phyloP scores from a whole-genome alignment of 2,113 vertebrate species.

The Vulpes lagopus region DNA sequence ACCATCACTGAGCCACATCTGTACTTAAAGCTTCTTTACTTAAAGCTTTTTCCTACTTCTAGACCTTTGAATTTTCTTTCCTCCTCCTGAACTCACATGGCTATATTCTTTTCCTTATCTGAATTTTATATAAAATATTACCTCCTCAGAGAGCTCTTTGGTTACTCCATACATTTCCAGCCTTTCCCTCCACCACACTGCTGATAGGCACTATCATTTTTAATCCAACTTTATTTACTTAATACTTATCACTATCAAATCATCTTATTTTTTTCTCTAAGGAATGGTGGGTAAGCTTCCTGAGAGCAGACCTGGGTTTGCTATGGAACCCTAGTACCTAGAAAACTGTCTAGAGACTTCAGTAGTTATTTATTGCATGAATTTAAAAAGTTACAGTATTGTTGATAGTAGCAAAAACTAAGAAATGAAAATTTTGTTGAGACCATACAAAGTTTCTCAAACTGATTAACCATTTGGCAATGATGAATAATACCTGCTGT shows the following conservation, averaged over 20 bases:
- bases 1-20: neutral
- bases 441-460: neutral
- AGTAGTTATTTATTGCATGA: neutral
- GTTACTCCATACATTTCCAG: neutral
- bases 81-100: neutral
- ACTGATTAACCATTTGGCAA: neutral
- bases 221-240: neutral
- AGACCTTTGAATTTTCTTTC: neutral
- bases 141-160: neutral
- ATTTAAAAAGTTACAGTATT: neutral
- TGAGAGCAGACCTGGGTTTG: neutral
- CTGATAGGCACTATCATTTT: neutral
- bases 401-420: neutral
- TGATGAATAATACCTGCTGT: neutral
- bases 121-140: neutral
- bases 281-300: neutral
- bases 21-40: neutral
- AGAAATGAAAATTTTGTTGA: neutral
- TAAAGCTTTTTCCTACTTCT: neutral
- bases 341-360: neutral
- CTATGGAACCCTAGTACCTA: neutral
- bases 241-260: neutral
- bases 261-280: neutral
- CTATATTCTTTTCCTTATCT: neutral
- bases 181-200: neutral